These are phyloP conservation scores for Protosalanx chinensis DNA, from an alignment of 2,797 vertebrate genomes.

Conservation along the genomic window DNA sequence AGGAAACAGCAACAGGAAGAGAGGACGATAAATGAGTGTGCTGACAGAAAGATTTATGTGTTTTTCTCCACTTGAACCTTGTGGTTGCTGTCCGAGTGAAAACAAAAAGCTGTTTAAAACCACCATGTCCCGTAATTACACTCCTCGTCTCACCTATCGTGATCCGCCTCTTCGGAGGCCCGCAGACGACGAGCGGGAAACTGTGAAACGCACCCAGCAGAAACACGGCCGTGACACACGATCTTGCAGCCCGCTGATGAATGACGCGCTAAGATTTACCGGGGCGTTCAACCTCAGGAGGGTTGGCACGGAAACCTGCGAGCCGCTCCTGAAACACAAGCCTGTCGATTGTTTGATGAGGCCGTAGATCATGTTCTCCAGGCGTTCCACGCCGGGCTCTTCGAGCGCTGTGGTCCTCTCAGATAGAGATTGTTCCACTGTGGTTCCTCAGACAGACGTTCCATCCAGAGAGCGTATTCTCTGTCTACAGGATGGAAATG, in stretches of 20 bases:
- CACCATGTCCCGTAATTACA: background rate
- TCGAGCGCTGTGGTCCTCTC: conserved; percentile 42
- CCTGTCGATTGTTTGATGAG: background rate
- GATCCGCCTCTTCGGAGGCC: too few species aligned
- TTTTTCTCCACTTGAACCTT: conserved; percentile 8
- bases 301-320: background rate
- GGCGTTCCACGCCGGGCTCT: background rate
- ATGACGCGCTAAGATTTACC: conserved; percentile 27
- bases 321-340: background rate
- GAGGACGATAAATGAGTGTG: background rate
- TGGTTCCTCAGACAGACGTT: conserved; percentile 54
- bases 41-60: conserved; percentile 29
- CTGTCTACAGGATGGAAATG: conserved; percentile 59
- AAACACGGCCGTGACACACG: conserved; percentile 23
- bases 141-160: background rate
- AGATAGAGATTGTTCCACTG: conserved; percentile 72
- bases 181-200: conserved; percentile 36
- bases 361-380: background rate
- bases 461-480: conserved; percentile 60
- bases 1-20: background rate
- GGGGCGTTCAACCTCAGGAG: background rate
- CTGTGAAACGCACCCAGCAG: conserved; percentile 17
- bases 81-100: conserved; percentile 4
- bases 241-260: conserved; percentile 21
- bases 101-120: conserved; percentile 3